phyloP scores from a whole-genome alignment of 2,113 vertebrate species.

The Saguinus imperator region DNA sequence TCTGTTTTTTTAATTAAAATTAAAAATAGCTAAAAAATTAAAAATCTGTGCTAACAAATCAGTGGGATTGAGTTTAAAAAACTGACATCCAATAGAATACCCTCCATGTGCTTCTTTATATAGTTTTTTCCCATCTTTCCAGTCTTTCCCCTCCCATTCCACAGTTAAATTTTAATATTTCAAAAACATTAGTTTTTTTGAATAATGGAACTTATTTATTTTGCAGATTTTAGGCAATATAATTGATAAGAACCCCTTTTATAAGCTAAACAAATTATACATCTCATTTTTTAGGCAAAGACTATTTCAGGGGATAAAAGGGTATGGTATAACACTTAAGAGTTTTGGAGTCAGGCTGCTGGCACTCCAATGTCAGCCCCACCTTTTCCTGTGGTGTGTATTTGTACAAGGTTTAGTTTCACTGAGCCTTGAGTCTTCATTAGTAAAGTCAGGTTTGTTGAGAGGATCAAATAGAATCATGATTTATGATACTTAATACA shows the following conservation, averaged over 20 bases:
- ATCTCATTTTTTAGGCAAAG: not conserved
- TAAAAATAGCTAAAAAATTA: not conserved
- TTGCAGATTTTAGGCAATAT: not conserved
- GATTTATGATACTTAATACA: not conserved
- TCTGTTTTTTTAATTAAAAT: not conserved
- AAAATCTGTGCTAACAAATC: not conserved
- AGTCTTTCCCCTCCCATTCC: not conserved
- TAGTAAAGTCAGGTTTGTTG: not conserved
- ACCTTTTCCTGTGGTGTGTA: not conserved
- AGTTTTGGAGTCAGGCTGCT: not conserved
- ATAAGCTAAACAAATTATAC: not conserved
- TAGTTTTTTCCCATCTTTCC: not conserved
- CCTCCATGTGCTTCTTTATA: not conserved
- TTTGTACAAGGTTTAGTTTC: not conserved
- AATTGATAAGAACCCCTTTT: not conserved
- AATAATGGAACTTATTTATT: not conserved
- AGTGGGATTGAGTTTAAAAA: not conserved
- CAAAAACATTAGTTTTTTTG: not conserved
- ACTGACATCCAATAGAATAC: not conserved
- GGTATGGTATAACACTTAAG: not conserved
- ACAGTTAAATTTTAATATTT: conserved; percentile 23
- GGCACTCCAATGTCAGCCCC: not conserved
- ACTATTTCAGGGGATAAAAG: not conserved
- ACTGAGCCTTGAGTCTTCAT: not conserved
- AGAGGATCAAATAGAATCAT: conserved; percentile 13